A percentile compares a stretch with the other conserved stretches of the same genome.
Conservation (phyloP, 2,888 invertebrate genomes). For the Caenorhabditis sp. region DNA sequence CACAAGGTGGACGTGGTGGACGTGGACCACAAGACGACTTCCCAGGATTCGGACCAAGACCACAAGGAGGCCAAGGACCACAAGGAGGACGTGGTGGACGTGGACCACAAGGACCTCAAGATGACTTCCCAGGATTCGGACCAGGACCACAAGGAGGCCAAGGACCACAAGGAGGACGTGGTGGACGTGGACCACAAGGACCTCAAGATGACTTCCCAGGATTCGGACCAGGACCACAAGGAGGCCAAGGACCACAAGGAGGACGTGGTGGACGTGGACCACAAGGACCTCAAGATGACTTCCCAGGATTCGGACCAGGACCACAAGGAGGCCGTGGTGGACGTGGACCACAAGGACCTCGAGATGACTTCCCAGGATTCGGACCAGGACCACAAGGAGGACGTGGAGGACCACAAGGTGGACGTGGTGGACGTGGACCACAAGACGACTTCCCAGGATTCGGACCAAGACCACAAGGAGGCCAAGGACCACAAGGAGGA, state of each 20-base stretch:
- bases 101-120: neutral
- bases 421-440: neutral
- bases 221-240: neutral
- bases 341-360: neutral
- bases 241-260: neutral
- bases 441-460: too few relatives aligned
- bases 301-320: neutral
- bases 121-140: neutral
- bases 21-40: neutral
- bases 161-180: neutral
- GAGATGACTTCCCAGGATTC: neutral
- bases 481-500: neutral
- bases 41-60: neutral
- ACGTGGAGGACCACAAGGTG: neutral
- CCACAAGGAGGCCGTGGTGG: conserved; percentile 3
- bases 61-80: neutral
- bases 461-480: neutral
- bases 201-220: neutral
- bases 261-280: neutral
- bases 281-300: neutral
- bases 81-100: neutral
- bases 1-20: conserved; percentile 1
- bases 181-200: neutral
- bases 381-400: conserved; percentile 4
- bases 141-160: neutral